Base-by-base conservation (phyloP, 2,888 invertebrate genomes). In the Koerneria pararmatus region DNA sequence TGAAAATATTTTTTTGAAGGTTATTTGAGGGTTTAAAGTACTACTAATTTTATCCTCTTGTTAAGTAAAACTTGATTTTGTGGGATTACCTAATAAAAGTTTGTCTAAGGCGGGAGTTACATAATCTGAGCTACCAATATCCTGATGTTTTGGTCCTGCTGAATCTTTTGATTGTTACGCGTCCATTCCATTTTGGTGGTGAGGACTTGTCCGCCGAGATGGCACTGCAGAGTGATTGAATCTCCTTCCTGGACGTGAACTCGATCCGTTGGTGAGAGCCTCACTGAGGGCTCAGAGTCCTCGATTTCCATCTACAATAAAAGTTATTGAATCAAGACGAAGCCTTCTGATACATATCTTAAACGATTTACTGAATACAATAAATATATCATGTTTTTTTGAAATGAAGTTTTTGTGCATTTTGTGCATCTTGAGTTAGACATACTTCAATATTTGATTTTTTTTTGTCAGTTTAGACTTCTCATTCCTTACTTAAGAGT, bases 131-230 rank as follows among this genome's bases (percentile, higher is more conserved):
- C 37, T 37, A 73, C 72, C 48, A 72, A 58, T 27, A 74, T 63
- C 37, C 69, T 69, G 2, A 70, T 61, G 4, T 71, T 58, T n/a
- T 75, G 69, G 53, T 71, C 69, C 24, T 69, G 64, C 41, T 68
- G 22, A 31, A 75, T 53, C 35, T 69, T 67, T 54, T 71, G 67
- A 49, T 75, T 72, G 53, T 73, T 70, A 49, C 72, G 71, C 4
- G 71, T 73, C 75, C 77, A 77, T 3, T 69, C 64, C 11, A 75
- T 70, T 41, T 53, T 66, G 11, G 75, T 77, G 1, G 77, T 75
- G 51, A 75, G 48, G 29, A 74, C 68, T 49, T 73, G 65, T 49
- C 72, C 72, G 24, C 34, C 71, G 34, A 72, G 69, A 29, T 69
- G 62, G 65, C 76, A 76, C 22, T 72, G 64, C 6, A 75, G 27